Percentiles rank a stretch among this genome's conserved stretches.
Evolutionary conservation across 1,140 invertebrate species (phyloP).

Genomic region (Calephelis virginiensis): DNA sequence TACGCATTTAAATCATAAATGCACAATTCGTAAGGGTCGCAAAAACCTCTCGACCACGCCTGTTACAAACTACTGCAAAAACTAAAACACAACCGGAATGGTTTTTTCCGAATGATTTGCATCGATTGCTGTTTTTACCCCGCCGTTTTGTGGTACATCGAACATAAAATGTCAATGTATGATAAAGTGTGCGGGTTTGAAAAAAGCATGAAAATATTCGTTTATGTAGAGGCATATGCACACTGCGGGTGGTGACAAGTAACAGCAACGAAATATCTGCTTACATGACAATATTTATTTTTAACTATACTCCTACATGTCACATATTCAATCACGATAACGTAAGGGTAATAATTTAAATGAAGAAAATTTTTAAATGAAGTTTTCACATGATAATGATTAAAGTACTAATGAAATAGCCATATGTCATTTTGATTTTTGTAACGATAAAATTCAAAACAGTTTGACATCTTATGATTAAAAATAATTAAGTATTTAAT

Average conservation of each 20-base stretch:
- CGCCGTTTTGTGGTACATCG: neutral
- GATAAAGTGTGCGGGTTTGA: neutral
- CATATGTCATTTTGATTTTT: too few relatives aligned
- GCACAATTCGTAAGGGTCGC: slow-evolving; percentile 38
- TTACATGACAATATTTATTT: too few relatives aligned
- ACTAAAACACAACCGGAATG: slow-evolving; percentile 14
- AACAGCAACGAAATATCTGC: too few relatives aligned
- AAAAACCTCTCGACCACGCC: slow-evolving; percentile 38
- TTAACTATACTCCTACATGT: too few relatives aligned
- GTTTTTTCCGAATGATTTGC: slow-evolving; percentile 16
- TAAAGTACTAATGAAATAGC: too few relatives aligned
- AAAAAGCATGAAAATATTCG: slow-evolving; percentile 2
- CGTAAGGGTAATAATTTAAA: too few relatives aligned
- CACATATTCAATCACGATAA: too few relatives aligned
- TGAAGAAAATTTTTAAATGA: too few relatives aligned
- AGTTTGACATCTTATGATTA: too few relatives aligned
- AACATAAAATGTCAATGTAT: slow-evolving; percentile 17
- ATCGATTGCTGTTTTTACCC: slow-evolving; percentile 8
- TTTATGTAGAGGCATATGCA: neutral
- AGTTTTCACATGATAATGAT: too few relatives aligned
- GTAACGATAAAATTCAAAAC: too few relatives aligned
- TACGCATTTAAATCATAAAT: slow-evolving; percentile 38
- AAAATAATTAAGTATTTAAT: too few relatives aligned
- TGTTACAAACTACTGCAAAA: slow-evolving; percentile 28
- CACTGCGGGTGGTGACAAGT: neutral